phyloP scores from a whole-genome alignment of 1,140 invertebrate genomes.

The Solenopsis invicta region DNA sequence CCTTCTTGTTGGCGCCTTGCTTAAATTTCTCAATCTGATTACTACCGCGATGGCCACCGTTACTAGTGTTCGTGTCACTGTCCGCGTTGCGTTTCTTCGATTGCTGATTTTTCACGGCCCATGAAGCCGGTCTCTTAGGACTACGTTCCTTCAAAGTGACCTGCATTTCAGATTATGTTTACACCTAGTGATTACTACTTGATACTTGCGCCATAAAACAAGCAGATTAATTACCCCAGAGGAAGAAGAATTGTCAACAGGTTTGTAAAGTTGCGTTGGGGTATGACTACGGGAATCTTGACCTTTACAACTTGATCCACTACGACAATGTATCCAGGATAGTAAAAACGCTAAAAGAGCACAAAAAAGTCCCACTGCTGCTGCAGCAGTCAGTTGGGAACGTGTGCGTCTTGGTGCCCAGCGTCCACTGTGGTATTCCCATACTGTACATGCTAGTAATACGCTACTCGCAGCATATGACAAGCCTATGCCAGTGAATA shows the following conservation, averaged over 20 bases:
- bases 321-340: conserved; percentile 83
- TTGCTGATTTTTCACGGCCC: conserved; percentile 82
- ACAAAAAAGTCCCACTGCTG: conserved; percentile 83
- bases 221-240: conserved; percentile 80
- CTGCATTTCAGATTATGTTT: conserved; percentile 70
- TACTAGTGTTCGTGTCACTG: conserved; percentile 82
- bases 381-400: conserved; percentile 83
- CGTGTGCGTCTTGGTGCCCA: conserved; percentile 85
- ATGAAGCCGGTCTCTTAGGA: conserved; percentile 80
- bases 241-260: conserved; percentile 85
- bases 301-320: conserved; percentile 78
- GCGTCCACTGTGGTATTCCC: conserved; percentile 84
- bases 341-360: conserved; percentile 84
- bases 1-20: conserved; percentile 80
- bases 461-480: conserved; percentile 83
- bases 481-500: conserved; percentile 84
- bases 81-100: conserved; percentile 80
- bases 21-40: conserved; percentile 82
- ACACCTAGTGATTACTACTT: background rate
- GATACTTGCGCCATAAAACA: conserved; percentile 22
- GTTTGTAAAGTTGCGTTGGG: conserved; percentile 84
- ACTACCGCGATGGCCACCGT: conserved; percentile 75
- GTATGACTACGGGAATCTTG: conserved; percentile 79
- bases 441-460: conserved; percentile 83
- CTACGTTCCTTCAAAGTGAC: conserved; percentile 83